Evolutionary conservation across 2,888 invertebrate species (phyloP).

Genomic region (Phengaris arion): DNA sequence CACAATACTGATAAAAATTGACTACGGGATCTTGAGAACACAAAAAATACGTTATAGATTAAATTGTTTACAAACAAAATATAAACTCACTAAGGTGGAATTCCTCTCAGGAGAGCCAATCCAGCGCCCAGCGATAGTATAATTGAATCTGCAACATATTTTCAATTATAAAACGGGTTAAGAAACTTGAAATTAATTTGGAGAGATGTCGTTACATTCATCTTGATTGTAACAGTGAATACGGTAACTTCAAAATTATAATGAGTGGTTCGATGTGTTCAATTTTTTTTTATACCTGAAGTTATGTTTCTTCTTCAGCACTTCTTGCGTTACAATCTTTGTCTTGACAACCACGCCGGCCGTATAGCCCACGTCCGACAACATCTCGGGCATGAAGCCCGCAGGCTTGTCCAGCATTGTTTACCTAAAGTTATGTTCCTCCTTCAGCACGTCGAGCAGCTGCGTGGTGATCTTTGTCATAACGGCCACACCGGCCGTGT

Average conservation of each 20-base stretch:
- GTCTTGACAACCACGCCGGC: conserved; percentile 64
- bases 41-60: neutral
- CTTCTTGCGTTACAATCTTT: conserved; percentile 56
- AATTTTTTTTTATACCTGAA: conserved; percentile 51
- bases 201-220: neutral
- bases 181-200: neutral
- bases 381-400: conserved; percentile 51
- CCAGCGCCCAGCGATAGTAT: conserved; percentile 65
- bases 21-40: no score
- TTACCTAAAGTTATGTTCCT: conserved; percentile 65
- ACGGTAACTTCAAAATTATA: no score
- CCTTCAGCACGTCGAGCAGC: conserved; percentile 54
- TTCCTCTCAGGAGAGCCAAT: conserved; percentile 62
- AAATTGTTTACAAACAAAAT: neutral
- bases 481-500: conserved; percentile 57
- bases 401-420: conserved; percentile 31
- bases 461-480: conserved; percentile 65
- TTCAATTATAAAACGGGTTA: neutral
- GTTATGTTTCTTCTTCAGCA: conserved; percentile 59
- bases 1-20: neutral
- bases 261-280: no score
- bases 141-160: conserved; percentile 56
- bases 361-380: conserved; percentile 53
- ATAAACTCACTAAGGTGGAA: conserved; percentile 55
- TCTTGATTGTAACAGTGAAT: neutral